These are phyloP conservation scores for Scaptomyza montana DNA, from an alignment of 1,140 invertebrate species.

Conservation along the genomic window DNA sequence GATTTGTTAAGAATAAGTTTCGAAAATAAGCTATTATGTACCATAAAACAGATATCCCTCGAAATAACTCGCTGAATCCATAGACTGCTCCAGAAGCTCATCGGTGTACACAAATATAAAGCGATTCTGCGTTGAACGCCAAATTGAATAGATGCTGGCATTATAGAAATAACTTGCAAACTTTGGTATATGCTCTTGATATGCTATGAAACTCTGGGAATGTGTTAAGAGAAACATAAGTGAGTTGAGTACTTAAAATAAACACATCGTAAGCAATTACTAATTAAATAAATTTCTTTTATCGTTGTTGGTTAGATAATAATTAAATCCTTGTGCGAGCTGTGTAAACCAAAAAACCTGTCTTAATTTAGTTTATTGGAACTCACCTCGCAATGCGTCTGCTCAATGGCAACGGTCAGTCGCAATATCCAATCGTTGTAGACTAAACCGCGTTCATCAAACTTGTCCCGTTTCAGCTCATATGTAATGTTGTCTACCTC, in stretches of 20 bases:
- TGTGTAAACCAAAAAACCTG: too few relatives aligned
- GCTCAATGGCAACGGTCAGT: conserved; percentile 60
- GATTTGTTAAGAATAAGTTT: background rate
- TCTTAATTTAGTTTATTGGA: too few relatives aligned
- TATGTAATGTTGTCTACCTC: conserved; percentile 37
- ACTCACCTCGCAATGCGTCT: conserved; percentile 70
- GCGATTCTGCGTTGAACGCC: conserved; percentile 61
- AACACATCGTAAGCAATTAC: too few relatives aligned
- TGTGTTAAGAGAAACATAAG: background rate
- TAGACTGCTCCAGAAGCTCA: conserved; percentile 24
- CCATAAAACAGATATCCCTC: conserved; percentile 58
- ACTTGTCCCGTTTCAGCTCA: conserved; percentile 27
- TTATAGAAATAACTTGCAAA: conserved; percentile 63
- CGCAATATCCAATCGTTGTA: conserved; percentile 55
- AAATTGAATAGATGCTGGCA: conserved; percentile 68
- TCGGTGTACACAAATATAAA: conserved; percentile 70
- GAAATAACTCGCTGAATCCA: conserved; percentile 30
- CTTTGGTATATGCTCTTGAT: conserved; percentile 66
- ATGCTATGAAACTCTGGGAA: conserved; percentile 60
- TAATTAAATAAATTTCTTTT: background rate
- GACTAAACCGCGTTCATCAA: conserved; percentile 23
- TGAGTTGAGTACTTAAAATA: background rate
- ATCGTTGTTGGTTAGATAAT: too few relatives aligned
- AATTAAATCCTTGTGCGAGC: too few relatives aligned
- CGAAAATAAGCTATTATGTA: conserved; percentile 9